Base-by-base conservation (phyloP, 2,797 vertebrate genomes). In the Leucoraja ocellata region DNA sequence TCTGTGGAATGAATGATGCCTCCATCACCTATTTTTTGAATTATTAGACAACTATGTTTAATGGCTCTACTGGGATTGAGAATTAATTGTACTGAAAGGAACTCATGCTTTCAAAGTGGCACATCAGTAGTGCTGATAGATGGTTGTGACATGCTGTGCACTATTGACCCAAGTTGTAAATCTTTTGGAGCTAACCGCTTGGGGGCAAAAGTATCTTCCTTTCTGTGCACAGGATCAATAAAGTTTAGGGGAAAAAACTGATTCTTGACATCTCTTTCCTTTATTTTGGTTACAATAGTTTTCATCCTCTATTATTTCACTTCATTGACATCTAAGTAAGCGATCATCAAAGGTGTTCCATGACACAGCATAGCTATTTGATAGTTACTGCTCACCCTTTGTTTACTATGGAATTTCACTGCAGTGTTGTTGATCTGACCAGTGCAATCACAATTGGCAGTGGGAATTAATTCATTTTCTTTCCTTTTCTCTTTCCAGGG, bases 401-500 rank as follows among this genome's bases (percentile, higher is more conserved):
- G 54, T 65, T 81, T 65, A 46, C 71, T 16, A 25, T 76, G 46
- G 25, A 63, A 36, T 78, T n/a, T 73, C 65, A 21, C 32, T 88
- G 63, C 54, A 74, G 1, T 36, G 18, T 11, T 61, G 36, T 76
- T 46, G n/a, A 54, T n/a, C n/a, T n/a, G n/a, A n/a, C n/a, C n/a
- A n/a, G n/a, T n/a, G n/a, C n/a, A n/a, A n/a, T 92, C 68, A 92
- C 90, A n/a, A 76, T 74, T 46, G 18, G 71, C 71, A 28, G 39
- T 28, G 90, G 25, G 73, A 76, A n/a, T 92, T 11, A 92, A 23
- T 74, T 91, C 1, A 91, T 74, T 54, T 91, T 74, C 93, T 93
- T 92, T 28, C 0, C 94, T 93, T 78, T 63, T 93, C 91, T 93
- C 88, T 95, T 97, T 95, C 96, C 23, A 99, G 98, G 98, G 98